A percentile compares a stretch with the other conserved stretches of the same genome.
Evolutionary conservation across 2,888 invertebrate species (phyloP).

Genomic region (Lydus trimaculatus): DNA sequence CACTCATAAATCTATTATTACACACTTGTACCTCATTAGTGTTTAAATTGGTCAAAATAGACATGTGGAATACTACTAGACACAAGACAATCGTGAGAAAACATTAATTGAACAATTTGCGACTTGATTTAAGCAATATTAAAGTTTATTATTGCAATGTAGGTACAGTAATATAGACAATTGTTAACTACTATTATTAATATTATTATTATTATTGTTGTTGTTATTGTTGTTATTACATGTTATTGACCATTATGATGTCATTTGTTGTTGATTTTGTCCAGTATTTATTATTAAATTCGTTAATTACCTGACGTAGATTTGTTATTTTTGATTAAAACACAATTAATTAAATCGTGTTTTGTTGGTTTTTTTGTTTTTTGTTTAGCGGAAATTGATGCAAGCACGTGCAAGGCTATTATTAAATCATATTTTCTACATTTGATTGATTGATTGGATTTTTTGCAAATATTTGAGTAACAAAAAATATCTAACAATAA

Average conservation of each 20-base stretch:
- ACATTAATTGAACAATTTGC: slow-evolving; percentile 27
- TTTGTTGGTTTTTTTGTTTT: not conserved
- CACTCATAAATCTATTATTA: slow-evolving; percentile 30
- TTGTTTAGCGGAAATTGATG: not conserved
- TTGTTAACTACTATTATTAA: not conserved
- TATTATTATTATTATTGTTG: not conserved
- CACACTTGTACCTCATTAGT: slow-evolving; percentile 18
- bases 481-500: not conserved
- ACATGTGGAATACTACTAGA: slow-evolving; percentile 14
- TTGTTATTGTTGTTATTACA: not conserved
- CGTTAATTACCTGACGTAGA: not conserved
- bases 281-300: not conserved
- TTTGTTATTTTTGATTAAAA: not conserved
- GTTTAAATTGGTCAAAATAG: slow-evolving; percentile 26
- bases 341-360: not conserved
- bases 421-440: not conserved
- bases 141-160: not conserved
- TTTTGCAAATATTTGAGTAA: not conserved
- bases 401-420: not conserved
- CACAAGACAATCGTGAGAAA: slow-evolving; percentile 28
- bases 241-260: not conserved
- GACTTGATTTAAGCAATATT: slow-evolving; percentile 1
- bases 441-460: not conserved
- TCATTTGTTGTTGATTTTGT: not conserved
- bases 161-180: not conserved